Evolutionary conservation across 2,113 vertebrate species (phyloP).

Genomic region (Shinisaurus crocodilurus): DNA sequence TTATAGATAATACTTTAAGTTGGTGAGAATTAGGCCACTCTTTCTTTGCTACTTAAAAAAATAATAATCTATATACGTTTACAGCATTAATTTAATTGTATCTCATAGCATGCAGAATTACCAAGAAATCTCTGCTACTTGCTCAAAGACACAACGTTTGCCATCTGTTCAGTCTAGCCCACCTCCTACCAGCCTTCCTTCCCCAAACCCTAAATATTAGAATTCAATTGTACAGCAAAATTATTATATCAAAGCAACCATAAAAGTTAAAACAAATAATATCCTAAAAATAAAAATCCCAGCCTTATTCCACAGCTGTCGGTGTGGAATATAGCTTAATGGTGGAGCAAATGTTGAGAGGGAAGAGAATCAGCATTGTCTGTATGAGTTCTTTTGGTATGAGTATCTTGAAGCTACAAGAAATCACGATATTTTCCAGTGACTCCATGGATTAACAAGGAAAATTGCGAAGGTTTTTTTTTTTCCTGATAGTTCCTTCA

Average conservation of each 20-base stretch:
- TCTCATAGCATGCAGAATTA: background rate
- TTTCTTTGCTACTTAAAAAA: slow-evolving; percentile 34
- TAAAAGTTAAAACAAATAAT: slow-evolving; percentile 54
- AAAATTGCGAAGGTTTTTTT: background rate
- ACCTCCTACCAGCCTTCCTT: slow-evolving; percentile 17
- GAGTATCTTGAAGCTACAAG: background rate
- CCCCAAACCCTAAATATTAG: slow-evolving; percentile 51
- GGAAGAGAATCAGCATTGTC: rapidly evolving
- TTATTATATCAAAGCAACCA: slow-evolving; percentile 59
- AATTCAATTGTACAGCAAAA: slow-evolving; percentile 62
- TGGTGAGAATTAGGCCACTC: slow-evolving; percentile 40
- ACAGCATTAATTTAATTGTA: slow-evolving; percentile 41
- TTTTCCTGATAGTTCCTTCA: background rate
- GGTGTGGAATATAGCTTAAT: slow-evolving; percentile 29
- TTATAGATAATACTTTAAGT: slow-evolving; percentile 49
- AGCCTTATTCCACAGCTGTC: slow-evolving; percentile 37
- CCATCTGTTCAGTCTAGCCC: slow-evolving; percentile 59
- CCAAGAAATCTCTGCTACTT: slow-evolving; percentile 33
- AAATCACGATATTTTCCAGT: background rate
- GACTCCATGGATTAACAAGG: background rate
- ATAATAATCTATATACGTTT: background rate
- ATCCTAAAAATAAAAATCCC: slow-evolving; percentile 40
- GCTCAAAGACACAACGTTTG: slow-evolving; percentile 16
- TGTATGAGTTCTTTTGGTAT: background rate
- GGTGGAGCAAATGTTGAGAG: background rate